Base-by-base conservation (phyloP, 2,888 invertebrate species). In the Plusia festucae region DNA sequence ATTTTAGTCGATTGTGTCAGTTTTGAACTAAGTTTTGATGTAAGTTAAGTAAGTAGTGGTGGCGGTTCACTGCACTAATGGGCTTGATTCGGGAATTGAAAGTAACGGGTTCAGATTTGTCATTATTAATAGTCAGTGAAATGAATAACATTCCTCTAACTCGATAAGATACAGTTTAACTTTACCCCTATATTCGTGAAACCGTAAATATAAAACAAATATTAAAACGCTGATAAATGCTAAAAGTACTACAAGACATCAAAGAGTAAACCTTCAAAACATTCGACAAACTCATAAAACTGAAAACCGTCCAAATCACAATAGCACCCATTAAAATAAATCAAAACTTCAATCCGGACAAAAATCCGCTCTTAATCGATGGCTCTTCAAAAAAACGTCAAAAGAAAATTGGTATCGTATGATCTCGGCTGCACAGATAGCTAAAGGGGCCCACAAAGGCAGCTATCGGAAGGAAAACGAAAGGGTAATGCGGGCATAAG, bases 401-500 rank as follows among this genome's bases (percentile, higher is more conserved):
- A 88, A 91, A 90, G 91, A 90, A 91, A 91, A 90, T 90, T 90
- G 90, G 88, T 89, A 90, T 89, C 90, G 90, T 90, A 83, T 92
- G 91, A 92, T 92, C 91, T 91, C 87, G 77, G 53, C 73, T 86
- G 73, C 80, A 81, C 83, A 90, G 93, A 92, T 92, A 92, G 88
- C 91, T 88, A 85, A 85, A 88, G 88, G 87, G 86, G 78, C 82
- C 82, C 80, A 93, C 94, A 94, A 94, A 94, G 93, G 94, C 93
- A 88, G 92, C 90, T 93, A 94, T 94, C 94, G 94, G 95, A 94
- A 94, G 94, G 93, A 94, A 91, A 92, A 88, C 93, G 93, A 94
- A 94, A 94, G 95, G 95, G 95, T 95, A 93, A 95, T 95, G 93
- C 94, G 95, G 95, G 95, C 93, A 91, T 93, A 94, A 95, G 95